These are phyloP conservation scores for Cyaniris semiargus DNA, from an alignment of 2,888 invertebrate species.

Conservation along the genomic window DNA sequence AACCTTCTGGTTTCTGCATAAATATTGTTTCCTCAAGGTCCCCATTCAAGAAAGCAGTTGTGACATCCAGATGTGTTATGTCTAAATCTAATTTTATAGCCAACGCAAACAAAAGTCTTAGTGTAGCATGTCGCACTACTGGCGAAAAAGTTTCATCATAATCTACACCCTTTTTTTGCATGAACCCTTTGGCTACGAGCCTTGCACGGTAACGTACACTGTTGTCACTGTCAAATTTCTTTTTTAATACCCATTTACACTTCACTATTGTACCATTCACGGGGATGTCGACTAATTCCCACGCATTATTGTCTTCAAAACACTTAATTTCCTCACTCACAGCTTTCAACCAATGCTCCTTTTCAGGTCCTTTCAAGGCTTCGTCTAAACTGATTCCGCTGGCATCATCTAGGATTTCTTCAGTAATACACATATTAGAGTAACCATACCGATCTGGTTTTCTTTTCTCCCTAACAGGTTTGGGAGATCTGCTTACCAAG, in stretches of 20 bases:
- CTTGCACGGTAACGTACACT: not conserved
- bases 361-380: slow-evolving; percentile 35
- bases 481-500: no score
- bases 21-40: not conserved
- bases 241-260: not conserved
- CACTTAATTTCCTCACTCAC: slow-evolving; percentile 30
- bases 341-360: slow-evolving; percentile 29
- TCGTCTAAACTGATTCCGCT: slow-evolving; percentile 22
- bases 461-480: no score
- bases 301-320: slow-evolving; percentile 37
- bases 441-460: no score
- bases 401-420: no score
- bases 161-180: not conserved
- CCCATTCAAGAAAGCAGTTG: slow-evolving; percentile 14
- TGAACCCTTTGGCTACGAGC: not conserved
- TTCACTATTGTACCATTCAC: not conserved
- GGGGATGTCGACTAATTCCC: slow-evolving; percentile 36
- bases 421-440: no score
- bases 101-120: slow-evolving; percentile 2
- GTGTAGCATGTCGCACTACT: slow-evolving; percentile 9
- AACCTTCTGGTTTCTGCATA: slow-evolving; percentile 14
- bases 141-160: slow-evolving; percentile 21
- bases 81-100: not conserved
- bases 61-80: slow-evolving; percentile 2
- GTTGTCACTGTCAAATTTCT: not conserved